These are phyloP conservation scores for Zeus faber DNA, from an alignment of 2,113 vertebrate species.

Conservation along the genomic window DNA sequence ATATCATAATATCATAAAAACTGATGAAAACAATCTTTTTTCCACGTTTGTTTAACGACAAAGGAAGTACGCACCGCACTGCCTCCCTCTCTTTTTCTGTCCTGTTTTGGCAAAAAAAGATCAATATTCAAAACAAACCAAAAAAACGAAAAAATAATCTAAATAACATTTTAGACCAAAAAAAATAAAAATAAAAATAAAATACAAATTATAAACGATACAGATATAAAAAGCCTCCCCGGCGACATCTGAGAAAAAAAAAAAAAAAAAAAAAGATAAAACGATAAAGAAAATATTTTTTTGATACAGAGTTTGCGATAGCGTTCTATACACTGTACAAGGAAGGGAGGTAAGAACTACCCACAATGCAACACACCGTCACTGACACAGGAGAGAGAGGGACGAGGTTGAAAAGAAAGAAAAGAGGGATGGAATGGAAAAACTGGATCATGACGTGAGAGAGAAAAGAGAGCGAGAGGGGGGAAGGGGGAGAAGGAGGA, in stretches of 20 bases:
- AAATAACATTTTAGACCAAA: no score
- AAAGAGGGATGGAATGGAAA: conserved; percentile 10
- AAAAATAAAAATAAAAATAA: conserved; percentile 58
- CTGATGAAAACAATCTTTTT: conserved; percentile 63
- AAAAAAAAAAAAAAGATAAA: conserved; percentile 35
- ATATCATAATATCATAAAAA: conserved; percentile 68
- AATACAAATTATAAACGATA: conserved; percentile 69
- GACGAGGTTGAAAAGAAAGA: conserved; percentile 17
- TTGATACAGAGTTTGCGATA: conserved; percentile 68
- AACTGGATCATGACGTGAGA: conserved; percentile 33
- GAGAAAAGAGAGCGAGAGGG: conserved; percentile 4
- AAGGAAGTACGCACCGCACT: conserved; percentile 38
- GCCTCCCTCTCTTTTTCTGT: conserved; percentile 50
- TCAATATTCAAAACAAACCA: conserved; percentile 47
- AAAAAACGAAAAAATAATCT: conserved; percentile 8
- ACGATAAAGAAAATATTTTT: conserved; percentile 22
- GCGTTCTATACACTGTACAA: conserved; percentile 78
- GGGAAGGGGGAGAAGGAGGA: conserved; percentile 7
- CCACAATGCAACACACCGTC: conserved; percentile 68
- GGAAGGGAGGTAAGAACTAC: conserved; percentile 69
- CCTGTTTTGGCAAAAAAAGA: conserved; percentile 69
- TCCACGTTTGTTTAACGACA: conserved; percentile 42
- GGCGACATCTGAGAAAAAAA: conserved; percentile 45
- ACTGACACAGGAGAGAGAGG: conserved; percentile 40
- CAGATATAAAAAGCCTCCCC: conserved; percentile 56